Base-by-base conservation (phyloP, 2,888 invertebrate genomes). In the Sipha maydis region DNA sequence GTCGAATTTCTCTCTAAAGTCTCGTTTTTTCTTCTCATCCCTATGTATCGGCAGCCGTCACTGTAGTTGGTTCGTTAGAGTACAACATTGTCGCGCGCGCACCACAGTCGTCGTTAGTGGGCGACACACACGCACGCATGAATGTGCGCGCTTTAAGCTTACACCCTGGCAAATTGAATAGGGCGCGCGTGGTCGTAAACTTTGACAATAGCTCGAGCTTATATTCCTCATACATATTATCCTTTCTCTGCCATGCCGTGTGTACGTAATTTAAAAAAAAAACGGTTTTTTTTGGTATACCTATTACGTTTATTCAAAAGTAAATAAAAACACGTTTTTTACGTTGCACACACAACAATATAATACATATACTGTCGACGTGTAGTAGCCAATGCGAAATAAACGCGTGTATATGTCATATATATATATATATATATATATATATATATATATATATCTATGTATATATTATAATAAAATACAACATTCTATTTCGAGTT, bases 61-160 rank as follows among this genome's bases (percentile, higher is more conserved):
- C 48, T 48, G 9, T 48, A 48, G 56, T 25, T 38, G 80, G 80
- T 88, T 82, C 88, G 88, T 88, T 88, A 82, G 88, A 80, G 80
- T 54, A 75, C 80, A 31, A 71, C 61, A 75, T 75, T 75, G 80
- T 82, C 80, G 80, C 38, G 34, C 21, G n/a, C 38, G 79, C 85
- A 34, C 19, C 54, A 28, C 79, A 61, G 61, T 56, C 84, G 69
- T 88, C 80, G 80, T 80, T 88, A 88, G 88, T 34, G 56, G 56
- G 75, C 71, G 73, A 56, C 56, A 75, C 75, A 38, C 79, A 54
- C 54, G 34, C 38, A 38, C 19, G 79, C 67, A 69, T 54, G 54
- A 78, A 85, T 34, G 54, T 85, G 69, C 54, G 79, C 75, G 75
- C 80, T 88, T 88, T 75, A 79, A 85, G 71, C 54, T 78, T 25